Conservation (phyloP, 2,888 invertebrate species). For the Malthinus flaveolus region DNA sequence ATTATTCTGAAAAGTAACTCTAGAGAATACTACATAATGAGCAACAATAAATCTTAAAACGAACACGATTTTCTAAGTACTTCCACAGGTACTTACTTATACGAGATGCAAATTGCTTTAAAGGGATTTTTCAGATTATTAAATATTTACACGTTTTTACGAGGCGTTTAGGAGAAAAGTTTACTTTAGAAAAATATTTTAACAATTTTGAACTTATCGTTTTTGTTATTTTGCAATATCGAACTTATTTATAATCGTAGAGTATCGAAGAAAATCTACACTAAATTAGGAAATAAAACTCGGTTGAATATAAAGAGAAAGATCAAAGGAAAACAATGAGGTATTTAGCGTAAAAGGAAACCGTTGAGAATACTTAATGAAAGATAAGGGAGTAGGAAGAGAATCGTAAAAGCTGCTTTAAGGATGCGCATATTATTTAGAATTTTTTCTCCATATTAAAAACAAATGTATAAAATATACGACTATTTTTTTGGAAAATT, state of each 20-base stretch:
- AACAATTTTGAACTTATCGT: background rate
- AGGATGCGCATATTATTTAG: background rate
- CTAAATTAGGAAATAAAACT: constrained; percentile 21
- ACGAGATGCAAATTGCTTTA: too few relatives aligned
- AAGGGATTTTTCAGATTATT: too few relatives aligned
- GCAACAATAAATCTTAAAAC: too few relatives aligned
- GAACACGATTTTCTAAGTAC: too few relatives aligned
- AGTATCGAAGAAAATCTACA: constrained; percentile 13
- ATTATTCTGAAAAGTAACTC: too few relatives aligned
- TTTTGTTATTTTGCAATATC: background rate
- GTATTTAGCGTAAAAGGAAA: constrained; percentile 22
- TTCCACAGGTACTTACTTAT: too few relatives aligned
- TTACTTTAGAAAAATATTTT: too few relatives aligned
- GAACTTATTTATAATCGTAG: background rate
- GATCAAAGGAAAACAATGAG: constrained; percentile 27
- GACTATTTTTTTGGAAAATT: too few relatives aligned
- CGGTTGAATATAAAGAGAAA: constrained; percentile 7
- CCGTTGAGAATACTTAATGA: constrained; percentile 23
- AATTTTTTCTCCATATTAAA: too few relatives aligned
- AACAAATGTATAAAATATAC: too few relatives aligned
- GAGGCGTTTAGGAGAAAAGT: too few relatives aligned
- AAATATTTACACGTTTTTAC: background rate
- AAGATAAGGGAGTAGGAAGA: constrained; percentile 13
- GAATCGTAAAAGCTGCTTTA: constrained; percentile 10
- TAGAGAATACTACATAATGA: too few relatives aligned